Conservation (phyloP, 2,797 vertebrate species). For the Sciurus vulgaris region DNA sequence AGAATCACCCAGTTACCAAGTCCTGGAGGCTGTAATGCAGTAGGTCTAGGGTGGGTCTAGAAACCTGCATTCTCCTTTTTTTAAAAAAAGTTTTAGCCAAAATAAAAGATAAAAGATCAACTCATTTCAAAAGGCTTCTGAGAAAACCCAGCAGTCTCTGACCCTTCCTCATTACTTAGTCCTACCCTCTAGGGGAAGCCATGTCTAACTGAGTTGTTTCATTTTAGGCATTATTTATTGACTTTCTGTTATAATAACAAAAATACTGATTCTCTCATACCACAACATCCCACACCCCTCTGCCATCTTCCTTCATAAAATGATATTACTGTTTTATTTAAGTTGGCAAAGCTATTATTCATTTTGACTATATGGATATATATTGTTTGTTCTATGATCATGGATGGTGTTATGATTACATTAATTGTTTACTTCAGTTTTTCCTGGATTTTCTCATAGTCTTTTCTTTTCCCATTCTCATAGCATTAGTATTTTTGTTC, state of each 20-base stretch:
- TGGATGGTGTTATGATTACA: background rate
- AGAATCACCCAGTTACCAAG: background rate
- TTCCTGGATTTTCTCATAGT: background rate
- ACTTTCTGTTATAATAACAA: background rate
- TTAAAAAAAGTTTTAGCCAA: background rate
- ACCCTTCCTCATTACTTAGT: background rate
- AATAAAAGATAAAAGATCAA: background rate
- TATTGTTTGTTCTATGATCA: background rate
- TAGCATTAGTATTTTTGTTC: background rate
- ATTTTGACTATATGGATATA: background rate
- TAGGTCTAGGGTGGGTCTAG: background rate
- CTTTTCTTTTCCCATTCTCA: background rate
- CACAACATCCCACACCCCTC: background rate
- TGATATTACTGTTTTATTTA: background rate
- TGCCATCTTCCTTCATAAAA: background rate
- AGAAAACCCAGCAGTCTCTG: background rate
- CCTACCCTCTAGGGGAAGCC: background rate
- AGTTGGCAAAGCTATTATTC: background rate
- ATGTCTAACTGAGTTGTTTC: background rate
- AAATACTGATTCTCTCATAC: background rate
- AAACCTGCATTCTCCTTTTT: background rate
- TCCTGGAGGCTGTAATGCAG: background rate
- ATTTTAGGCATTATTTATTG: background rate
- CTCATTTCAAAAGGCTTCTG: background rate
- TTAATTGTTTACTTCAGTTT: background rate